Conservation (phyloP, 2,888 invertebrate species). For the Yponomeuta plumbellus region DNA sequence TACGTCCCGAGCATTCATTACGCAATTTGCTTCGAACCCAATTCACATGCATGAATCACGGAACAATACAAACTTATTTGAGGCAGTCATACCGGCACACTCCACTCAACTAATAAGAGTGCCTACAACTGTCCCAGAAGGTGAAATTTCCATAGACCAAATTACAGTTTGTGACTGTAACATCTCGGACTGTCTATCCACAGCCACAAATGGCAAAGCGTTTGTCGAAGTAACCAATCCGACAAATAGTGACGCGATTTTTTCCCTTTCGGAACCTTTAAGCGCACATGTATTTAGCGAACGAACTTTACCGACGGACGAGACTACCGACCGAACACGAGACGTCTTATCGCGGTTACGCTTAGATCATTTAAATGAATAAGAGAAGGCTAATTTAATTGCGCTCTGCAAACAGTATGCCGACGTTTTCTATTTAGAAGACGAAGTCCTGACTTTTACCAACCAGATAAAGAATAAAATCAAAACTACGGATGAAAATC, state of each 20-base stretch:
- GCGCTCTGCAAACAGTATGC: constrained; percentile 22
- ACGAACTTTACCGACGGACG: not conserved
- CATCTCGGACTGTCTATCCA: constrained; percentile 13
- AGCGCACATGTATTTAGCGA: constrained; percentile 14
- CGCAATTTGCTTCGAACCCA: constrained; percentile 12
- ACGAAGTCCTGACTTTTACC: constrained; percentile 22
- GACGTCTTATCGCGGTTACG: constrained; percentile 2
- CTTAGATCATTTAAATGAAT: constrained; percentile 21
- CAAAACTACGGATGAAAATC: constrained; percentile 18
- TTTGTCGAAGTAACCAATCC: constrained; percentile 14
- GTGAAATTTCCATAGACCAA: not conserved
- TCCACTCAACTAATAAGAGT: constrained; percentile 11
- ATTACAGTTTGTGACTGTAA: not conserved
- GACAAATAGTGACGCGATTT: constrained; percentile 15
- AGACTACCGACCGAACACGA: not conserved
- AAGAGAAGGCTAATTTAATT: constrained; percentile 24
- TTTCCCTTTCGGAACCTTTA: constrained; percentile 10
- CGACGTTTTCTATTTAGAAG: constrained; percentile 27
- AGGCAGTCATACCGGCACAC: constrained; percentile 14
- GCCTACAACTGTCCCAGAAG: not conserved
- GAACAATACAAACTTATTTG: constrained; percentile 11
- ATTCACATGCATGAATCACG: constrained; percentile 12
- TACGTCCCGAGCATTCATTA: constrained; percentile 6
- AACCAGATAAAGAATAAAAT: constrained; percentile 31
- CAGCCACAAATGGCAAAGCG: not conserved